Evolutionary conservation across 2,888 invertebrate species (phyloP).

Genomic region (Hirtodrosophila cameraria): DNA sequence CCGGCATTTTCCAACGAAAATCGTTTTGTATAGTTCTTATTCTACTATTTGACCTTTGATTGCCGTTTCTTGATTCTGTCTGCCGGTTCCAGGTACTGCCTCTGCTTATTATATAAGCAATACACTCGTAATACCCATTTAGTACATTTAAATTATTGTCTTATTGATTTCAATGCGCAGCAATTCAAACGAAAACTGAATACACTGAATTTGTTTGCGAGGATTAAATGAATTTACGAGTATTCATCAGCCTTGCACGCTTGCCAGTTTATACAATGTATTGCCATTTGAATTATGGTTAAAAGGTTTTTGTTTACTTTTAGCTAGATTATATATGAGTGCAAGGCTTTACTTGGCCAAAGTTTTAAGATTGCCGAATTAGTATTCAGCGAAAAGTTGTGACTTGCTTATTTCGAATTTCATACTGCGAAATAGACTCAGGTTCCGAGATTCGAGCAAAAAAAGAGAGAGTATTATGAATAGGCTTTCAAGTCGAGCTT

Average conservation of each 20-base stretch:
- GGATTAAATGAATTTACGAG: constrained; percentile 42
- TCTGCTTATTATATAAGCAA: constrained; percentile 46
- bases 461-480: no score
- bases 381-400: no score
- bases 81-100: constrained; percentile 40
- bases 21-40: constrained; percentile 51
- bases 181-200: constrained; percentile 37
- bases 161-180: constrained; percentile 24
- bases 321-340: constrained; percentile 34
- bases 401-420: no score
- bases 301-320: constrained; percentile 24
- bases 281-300: constrained; percentile 31
- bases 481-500: no score
- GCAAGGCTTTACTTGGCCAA: neutral
- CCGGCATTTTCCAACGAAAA: constrained; percentile 64
- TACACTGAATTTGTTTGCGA: constrained; percentile 22
- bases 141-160: constrained; percentile 61
- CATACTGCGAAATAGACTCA: no score
- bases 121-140: constrained; percentile 28
- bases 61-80: constrained; percentile 7
- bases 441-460: no score
- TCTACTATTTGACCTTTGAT: constrained; percentile 59
- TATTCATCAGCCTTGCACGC: constrained; percentile 35
- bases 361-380: constrained; percentile 1
- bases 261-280: constrained; percentile 27